Base-by-base conservation (phyloP, 1,140 invertebrate genomes). In the Drosophila equinoxialis region DNA sequence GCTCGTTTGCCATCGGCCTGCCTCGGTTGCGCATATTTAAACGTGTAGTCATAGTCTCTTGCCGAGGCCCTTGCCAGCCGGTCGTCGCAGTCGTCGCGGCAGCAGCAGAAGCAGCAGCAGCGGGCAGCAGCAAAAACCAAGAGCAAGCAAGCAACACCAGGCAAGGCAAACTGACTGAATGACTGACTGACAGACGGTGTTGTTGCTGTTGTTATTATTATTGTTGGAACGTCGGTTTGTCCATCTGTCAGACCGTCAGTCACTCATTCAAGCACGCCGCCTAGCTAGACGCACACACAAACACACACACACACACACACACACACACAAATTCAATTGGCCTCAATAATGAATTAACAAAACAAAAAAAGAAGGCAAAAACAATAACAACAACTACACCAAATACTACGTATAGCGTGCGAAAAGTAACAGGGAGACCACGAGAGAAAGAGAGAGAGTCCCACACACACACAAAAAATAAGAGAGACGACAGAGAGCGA, bases 271-370 rank as follows among this genome's bases (percentile, higher is more conserved):
- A 87, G 79, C 83, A 87, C 76, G 79, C 72, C 82, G 79, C 72
- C 45, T 78, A 68, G 76, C 79, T 78, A 86, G 74, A 41, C 67
- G 76, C 64, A 78, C 62, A 85, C 58, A 77, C 62, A 69, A 59
- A 85, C 58, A 77, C 62, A 69, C 23, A 70, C 33, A 54, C 26
- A 61, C 23, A 45, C n/a, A 63, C 23, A 72, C 37, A 63, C 48
- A 57, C 68, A 80, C 72, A 83, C 73, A 89, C 77, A 87, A 89
- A 89, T 87, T 87, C 84, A 87, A 87, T 87, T 87, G 83, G 83
- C 84, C 83, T 87, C 83, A 87, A 87, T 87, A 87, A 87, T 89
- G 83, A 87, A 87, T 87, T 89, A 87, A 87, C 84, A 74, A 86
- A 86, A 23, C 20, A 23, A 23, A 23, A 23, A 81, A 84, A 86